Percentiles rank a stretch among this genome's conserved stretches.
Evolutionary conservation across 2,797 vertebrate species (phyloP).

Genomic region (Tinamus major): DNA sequence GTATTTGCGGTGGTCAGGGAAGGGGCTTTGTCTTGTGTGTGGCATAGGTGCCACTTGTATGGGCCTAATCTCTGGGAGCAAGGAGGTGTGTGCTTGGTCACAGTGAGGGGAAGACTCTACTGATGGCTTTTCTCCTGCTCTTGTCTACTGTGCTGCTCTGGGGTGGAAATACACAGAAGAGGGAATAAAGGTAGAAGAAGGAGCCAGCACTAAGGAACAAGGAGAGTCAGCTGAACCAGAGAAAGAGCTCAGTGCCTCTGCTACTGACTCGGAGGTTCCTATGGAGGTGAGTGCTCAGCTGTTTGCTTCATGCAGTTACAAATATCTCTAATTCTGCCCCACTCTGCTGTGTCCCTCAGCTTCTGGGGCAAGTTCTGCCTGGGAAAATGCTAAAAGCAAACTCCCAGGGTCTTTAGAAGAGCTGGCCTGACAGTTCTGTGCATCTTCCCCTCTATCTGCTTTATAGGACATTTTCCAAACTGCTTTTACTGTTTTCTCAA

Average conservation of each 20-base stretch:
- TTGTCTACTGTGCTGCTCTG: background rate
- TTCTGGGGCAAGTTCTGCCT: background rate
- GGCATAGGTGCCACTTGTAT: background rate
- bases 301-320: background rate
- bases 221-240: constrained; percentile 80
- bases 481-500: background rate
- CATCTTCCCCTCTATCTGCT: background rate
- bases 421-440: background rate
- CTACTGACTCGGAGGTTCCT: constrained; percentile 68
- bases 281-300: constrained; percentile 74
- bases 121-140: background rate
- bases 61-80: background rate
- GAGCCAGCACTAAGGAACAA: constrained; percentile 74
- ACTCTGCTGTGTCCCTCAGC: background rate
- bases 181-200: constrained; percentile 81
- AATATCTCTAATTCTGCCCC: background rate
- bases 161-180: constrained; percentile 72
- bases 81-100: background rate
- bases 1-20: background rate
- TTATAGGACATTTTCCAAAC: background rate
- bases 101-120: background rate
- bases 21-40: background rate
- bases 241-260: constrained; percentile 70
- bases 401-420: background rate
- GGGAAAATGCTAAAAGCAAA: background rate